These are phyloP conservation scores for Phalacrocorax brasilianus DNA, from an alignment of 2,113 vertebrate genomes.

Conservation along the genomic window DNA sequence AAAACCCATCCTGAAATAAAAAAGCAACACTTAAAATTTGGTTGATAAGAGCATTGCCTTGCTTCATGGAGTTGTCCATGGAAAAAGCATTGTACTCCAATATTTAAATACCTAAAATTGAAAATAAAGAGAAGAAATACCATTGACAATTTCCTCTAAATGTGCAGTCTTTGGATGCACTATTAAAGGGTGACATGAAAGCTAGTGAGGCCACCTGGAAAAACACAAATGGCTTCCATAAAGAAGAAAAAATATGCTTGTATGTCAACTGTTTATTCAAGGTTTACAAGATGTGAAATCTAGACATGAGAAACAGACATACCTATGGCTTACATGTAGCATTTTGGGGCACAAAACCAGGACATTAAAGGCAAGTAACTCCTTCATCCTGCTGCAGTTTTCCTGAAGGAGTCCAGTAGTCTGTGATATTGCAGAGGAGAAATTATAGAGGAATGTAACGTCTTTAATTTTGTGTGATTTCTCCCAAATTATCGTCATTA, in stretches of 20 bases:
- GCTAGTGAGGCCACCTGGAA: not conserved
- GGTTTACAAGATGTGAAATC: not conserved
- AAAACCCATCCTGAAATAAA: not conserved
- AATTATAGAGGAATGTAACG: fast-evolving
- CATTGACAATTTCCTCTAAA: not conserved
- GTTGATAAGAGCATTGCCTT: not conserved
- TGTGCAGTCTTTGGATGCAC: not conserved
- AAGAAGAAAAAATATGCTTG: not conserved
- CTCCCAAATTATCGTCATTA: not conserved
- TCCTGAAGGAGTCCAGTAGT: not conserved
- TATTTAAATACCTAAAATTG: not conserved
- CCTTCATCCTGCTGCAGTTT: not conserved
- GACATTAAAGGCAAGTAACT: not conserved
- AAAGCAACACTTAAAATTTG: not conserved
- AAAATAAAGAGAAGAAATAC: not conserved
- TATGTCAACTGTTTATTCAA: not conserved
- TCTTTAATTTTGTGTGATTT: not conserved
- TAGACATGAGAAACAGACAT: not conserved
- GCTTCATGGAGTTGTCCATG: not conserved
- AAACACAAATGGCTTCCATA: not conserved
- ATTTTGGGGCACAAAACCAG: not conserved
- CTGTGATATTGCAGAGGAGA: not conserved
- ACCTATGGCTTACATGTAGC: not conserved
- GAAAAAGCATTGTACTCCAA: not conserved
- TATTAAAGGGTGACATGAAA: not conserved